Base-by-base conservation (phyloP, 2,113 vertebrate species). In the Salvator merianae region DNA sequence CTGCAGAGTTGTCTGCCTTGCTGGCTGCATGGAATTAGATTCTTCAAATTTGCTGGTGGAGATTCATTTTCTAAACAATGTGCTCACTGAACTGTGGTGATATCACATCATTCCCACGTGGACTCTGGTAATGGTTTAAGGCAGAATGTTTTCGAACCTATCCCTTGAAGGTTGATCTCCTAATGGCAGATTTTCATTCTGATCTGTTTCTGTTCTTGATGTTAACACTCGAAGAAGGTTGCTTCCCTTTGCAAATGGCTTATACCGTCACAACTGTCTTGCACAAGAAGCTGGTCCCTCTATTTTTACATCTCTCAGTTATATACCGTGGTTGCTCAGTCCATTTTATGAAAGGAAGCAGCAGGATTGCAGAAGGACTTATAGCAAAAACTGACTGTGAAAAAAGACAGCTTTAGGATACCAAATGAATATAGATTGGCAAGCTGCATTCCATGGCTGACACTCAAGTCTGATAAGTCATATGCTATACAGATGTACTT, bases 301-400 rank as follows among this genome's bases (percentile, higher is more conserved):
- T 69, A 18, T 68, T 80, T 47, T 66, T 22, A 50, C 7, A 47
- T 68, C 30, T 18, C 30, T 50, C 10, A 22, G 7, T 79, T 50
- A 14, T 65, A 50, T 22, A 50, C 30, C 10, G 9, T 18, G 13
- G 28, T 32, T 47, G 43, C 43, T 50, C 40, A 69, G 78, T 32
- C 78, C 63, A 80, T 34, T 50, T 80, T 80, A 80, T 80, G 32
- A 80, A 47, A 40, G 38, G 66, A 68, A 68, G 38, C 14, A 30
- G 32, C 43, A 26, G 28, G 30, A n/a, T 26, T 50, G 65, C 10
- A 69, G 78, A 50, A 32, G 22, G 30, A 26, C 78, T n/a, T 30
- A 80, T 30, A 50, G 40, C 65, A 68, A 80, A 50, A 50, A 50
- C 14, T 47, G 18, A 40, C 7, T 20, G 12, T 40, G 20, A 24